Base-by-base conservation (phyloP, 2,888 invertebrate genomes). In the Perizoma flavofasciatum region DNA sequence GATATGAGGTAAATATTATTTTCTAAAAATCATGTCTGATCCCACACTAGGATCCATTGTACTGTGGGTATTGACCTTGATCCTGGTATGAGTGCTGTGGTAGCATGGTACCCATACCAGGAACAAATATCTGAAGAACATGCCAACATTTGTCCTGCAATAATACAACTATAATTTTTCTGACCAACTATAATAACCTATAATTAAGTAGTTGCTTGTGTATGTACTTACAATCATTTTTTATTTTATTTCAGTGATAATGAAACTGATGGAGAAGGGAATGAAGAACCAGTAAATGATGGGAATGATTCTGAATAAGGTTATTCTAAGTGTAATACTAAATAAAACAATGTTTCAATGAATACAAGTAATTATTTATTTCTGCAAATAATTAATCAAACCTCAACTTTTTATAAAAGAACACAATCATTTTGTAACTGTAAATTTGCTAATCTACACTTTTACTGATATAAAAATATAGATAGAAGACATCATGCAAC, bases 211-310 rank as follows among this genome's bases (percentile, higher is more conserved):
- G 22, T 22, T 22, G 22, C 22, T 22, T 1, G 22, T 22, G 22
- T 22, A 22, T 22, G 22, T 22, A 22, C 22, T 22, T 22, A 22
- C 22, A 22, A 22, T 1, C 22, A 22, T 22, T 10, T 46, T 37
- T 46, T 32, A 49, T n/a, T 58, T 61, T 22, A 22, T 22, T 68
- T 54, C 70, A 79, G 78, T 71, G 61, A 56, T 22, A 67, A 53
- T 47, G 67, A 66, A 65, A 60, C 49, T 59, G 52, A 46, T 51
- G 44, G 48, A 10, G 50, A 49, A 54, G 59, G 62, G 43, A 65
- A 45, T 50, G 63, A 69, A 61, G 58, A 55, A 35, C 50, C 62
- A 35, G 68, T 55, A 9, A 62, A 69, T 50, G 65, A 67, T 59
- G 58, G 58, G 32, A 46, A 52, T 49, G 44, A 66, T 55, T 58